These are phyloP conservation scores for Dascillus cervinus DNA, from an alignment of 2,888 invertebrate species.

Conservation along the genomic window DNA sequence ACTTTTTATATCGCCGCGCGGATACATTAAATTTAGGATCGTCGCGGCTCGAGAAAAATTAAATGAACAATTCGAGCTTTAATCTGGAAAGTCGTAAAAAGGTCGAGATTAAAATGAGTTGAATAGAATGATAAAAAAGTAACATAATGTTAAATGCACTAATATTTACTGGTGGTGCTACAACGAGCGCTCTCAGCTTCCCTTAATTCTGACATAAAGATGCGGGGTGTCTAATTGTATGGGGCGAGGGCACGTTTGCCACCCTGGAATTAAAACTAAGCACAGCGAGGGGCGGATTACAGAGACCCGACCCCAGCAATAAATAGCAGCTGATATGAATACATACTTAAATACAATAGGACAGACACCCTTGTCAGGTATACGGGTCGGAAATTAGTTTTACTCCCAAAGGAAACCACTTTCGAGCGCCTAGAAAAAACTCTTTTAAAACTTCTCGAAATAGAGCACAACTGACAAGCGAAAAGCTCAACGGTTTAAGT, in stretches of 20 bases:
- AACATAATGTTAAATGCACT: neutral
- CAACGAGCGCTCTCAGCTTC: neutral
- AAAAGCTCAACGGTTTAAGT: too few relatives aligned
- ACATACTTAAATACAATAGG: slow-evolving; percentile 25
- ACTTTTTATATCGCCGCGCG: too few relatives aligned
- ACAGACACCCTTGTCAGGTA: slow-evolving; percentile 10
- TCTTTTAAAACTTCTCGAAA: too few relatives aligned
- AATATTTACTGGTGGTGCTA: neutral
- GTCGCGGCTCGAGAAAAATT: too few relatives aligned
- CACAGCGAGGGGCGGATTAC: slow-evolving; percentile 27
- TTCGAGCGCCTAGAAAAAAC: too few relatives aligned
- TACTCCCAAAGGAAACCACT: too few relatives aligned
- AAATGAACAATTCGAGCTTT: too few relatives aligned
- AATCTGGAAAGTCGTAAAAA: too few relatives aligned
- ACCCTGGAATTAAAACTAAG: slow-evolving; percentile 33
- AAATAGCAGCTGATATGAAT: slow-evolving; percentile 32
- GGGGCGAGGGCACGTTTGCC: slow-evolving; percentile 27
- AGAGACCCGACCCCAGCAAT: slow-evolving; percentile 23
- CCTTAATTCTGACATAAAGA: slow-evolving; percentile 16
- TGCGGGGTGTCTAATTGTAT: slow-evolving; percentile 31
- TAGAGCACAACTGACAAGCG: too few relatives aligned
- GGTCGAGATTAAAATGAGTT: too few relatives aligned
- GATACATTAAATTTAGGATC: too few relatives aligned
- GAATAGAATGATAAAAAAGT: too few relatives aligned
- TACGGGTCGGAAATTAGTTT: neutral